These are phyloP conservation scores for Leptocoma aspasia DNA, from an alignment of 2,113 vertebrate genomes.

Conservation along the genomic window DNA sequence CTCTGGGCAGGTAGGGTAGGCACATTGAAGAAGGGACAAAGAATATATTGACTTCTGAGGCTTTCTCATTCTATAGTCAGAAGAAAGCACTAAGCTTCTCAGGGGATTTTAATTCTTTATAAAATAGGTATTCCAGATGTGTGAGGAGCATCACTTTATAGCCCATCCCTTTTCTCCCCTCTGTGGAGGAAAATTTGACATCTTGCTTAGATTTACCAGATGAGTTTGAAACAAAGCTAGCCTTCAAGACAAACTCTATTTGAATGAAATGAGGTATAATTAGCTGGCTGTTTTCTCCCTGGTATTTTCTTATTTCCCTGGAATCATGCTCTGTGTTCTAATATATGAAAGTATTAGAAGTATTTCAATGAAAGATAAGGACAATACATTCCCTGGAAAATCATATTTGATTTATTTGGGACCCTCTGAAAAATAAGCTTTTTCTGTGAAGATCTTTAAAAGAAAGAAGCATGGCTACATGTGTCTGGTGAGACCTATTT, in stretches of 20 bases:
- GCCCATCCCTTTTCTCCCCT: background rate
- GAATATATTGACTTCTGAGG: background rate
- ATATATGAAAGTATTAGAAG: background rate
- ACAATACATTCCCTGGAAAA: background rate
- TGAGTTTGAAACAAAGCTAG: background rate
- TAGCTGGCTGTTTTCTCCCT: background rate
- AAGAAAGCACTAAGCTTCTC: background rate
- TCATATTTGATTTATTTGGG: background rate
- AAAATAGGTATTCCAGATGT: background rate
- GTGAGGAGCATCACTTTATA: background rate
- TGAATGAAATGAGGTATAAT: background rate
- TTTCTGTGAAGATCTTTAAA: background rate
- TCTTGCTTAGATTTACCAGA: background rate
- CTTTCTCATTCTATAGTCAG: background rate
- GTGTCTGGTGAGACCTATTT: background rate
- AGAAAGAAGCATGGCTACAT: background rate
- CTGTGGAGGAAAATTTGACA: background rate
- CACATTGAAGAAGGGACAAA: accelerated
- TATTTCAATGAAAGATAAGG: background rate
- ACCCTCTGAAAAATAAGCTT: background rate
- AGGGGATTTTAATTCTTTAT: background rate
- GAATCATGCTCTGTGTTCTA: background rate
- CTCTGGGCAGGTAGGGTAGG: accelerated
- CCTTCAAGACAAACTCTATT: background rate
- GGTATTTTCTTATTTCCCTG: background rate